A percentile compares a stretch with the other conserved stretches of the same genome.
Evolutionary conservation across 1,140 invertebrate genomes (phyloP).

Genomic region (Holcopasites calliopsidis): DNA sequence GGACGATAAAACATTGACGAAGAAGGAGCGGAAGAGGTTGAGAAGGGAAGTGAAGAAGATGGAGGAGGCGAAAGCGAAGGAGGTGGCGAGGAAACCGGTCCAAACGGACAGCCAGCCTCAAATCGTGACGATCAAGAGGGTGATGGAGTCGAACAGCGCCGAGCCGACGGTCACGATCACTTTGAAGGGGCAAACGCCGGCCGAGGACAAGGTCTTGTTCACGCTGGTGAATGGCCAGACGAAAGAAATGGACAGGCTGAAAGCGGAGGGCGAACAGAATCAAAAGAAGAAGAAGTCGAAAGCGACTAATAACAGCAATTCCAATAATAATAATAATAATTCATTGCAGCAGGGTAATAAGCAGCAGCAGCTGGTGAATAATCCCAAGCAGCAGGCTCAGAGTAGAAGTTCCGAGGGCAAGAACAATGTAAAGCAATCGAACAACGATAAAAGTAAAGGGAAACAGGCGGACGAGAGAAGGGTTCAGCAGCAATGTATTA

Average conservation of each 20-base stretch:
- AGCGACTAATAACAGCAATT: slow-evolving; percentile 59
- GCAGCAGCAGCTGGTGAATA: slow-evolving; percentile 60
- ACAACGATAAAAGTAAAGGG: slow-evolving; percentile 64
- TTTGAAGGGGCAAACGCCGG: slow-evolving; percentile 86
- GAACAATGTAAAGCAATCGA: slow-evolving; percentile 43
- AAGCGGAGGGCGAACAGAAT: slow-evolving; percentile 63
- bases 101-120: slow-evolving; percentile 79
- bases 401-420: slow-evolving; percentile 46
- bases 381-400: slow-evolving; percentile 59
- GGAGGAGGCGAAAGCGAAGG: slow-evolving; percentile 67
- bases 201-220: slow-evolving; percentile 87
- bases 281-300: slow-evolving; percentile 80
- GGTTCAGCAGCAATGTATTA: slow-evolving; percentile 41
- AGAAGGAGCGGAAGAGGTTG: slow-evolving; percentile 75
- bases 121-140: slow-evolving; percentile 87
- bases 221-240: slow-evolving; percentile 87
- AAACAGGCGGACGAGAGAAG: slow-evolving; percentile 67
- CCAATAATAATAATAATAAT: slow-evolving; percentile 32
- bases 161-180: slow-evolving; percentile 88
- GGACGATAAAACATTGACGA: slow-evolving; percentile 69
- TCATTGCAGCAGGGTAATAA: slow-evolving; percentile 57
- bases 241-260: slow-evolving; percentile 76
- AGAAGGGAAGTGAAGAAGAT: slow-evolving; percentile 71
- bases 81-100: slow-evolving; percentile 62
- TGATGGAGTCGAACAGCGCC: slow-evolving; percentile 83